Conservation (phyloP, 2,797 vertebrate species). For the Mycteria americana region DNA sequence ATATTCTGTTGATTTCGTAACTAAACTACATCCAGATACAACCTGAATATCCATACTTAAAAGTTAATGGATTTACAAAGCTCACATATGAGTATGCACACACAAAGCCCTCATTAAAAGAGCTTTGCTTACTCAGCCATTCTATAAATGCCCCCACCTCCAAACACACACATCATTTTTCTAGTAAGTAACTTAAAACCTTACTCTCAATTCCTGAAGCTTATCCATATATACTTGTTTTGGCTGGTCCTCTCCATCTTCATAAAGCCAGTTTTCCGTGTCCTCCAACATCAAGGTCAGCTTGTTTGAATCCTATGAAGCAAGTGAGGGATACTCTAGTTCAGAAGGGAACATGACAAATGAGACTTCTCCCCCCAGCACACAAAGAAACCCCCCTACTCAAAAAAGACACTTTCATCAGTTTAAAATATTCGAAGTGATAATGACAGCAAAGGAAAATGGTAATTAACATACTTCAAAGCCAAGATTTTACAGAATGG, state of each 20-base stretch:
- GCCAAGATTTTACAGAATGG: background rate
- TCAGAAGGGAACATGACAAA: background rate
- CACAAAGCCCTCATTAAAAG: too few species aligned
- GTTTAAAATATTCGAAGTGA: background rate
- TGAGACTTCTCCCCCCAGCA: background rate
- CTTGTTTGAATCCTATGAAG: conserved; percentile 83
- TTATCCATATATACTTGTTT: conserved; percentile 92
- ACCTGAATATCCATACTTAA: too few species aligned
- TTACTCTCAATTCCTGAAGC: conserved; percentile 87
- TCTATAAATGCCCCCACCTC: too few species aligned
- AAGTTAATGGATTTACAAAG: background rate
- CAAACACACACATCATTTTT: rapidly evolving
- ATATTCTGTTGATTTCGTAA: background rate
- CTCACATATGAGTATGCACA: background rate
- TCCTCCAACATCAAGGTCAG: conserved; percentile 88
- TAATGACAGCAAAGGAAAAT: background rate
- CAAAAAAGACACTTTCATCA: background rate
- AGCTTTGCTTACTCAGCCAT: too few species aligned
- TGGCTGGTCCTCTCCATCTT: conserved; percentile 93
- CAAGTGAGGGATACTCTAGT: background rate
- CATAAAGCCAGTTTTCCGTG: conserved; percentile 95
- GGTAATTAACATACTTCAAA: background rate
- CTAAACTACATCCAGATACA: background rate
- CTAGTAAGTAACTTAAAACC: background rate
- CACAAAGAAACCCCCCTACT: background rate